Evolutionary conservation across 2,113 vertebrate genomes (phyloP), one percentile per base, ranked within the genome.

Genomic region (Arenaria interpres): DNA sequence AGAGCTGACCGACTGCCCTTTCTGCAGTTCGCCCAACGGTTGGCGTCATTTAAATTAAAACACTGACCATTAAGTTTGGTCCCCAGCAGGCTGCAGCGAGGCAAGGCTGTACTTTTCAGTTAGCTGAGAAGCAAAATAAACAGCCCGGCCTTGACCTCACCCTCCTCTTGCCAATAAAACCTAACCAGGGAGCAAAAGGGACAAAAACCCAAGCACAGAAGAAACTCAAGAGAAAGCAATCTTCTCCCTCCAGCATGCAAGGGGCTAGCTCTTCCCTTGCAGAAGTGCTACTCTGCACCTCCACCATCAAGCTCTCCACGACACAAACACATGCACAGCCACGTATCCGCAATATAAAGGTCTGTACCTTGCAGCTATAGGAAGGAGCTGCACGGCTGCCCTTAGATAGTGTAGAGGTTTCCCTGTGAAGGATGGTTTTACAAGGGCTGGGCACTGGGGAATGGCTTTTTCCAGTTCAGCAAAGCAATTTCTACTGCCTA

Each of bases 1-100:
- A 84, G 51, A 46, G 64, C 56, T 81, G 92, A 90, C 82, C 4
- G 1, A 69, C 22, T 9, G 1, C 43, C 63, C 71, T 83, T 66
- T 50, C 66, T 0, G 1, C 37, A 0, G 0, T 33, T 17, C 0
- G 2, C 67, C 46, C 50, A 64, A 37, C 0, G 3, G 78, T 63
- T 50, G 74, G 88, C 10, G 1, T 54, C 37, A 8, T 59, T 90
- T 57, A 66, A 84, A 91, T 79, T 69, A 69, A 89, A 94, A 76
- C 48, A 69, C 74, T 71, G 67, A 62, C 79, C 59, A 57, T 88
- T 93, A 66, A 63, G 63, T 80, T 50, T 45, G 59, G 88, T 59
- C 68, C 51, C 79, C 56, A 63, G 67, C 83, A 86, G 59, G 59
- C 51, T 90, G 67, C 75, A 76, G 78, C 2, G 1, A 85, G 23